Base-by-base conservation (phyloP, 2,797 vertebrate genomes). In the Danio kyathit region DNA sequence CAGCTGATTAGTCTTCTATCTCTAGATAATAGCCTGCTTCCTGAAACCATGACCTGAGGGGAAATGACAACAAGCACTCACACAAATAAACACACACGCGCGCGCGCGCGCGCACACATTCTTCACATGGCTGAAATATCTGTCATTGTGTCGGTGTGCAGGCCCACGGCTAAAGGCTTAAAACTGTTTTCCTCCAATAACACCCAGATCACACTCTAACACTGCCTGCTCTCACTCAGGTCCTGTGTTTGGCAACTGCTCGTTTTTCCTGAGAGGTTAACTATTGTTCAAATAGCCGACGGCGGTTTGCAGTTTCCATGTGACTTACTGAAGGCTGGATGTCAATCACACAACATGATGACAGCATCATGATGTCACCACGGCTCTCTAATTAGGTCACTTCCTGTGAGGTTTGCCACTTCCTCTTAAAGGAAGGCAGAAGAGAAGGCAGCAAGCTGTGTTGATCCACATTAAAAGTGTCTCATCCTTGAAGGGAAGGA, bases 111-210 rank as follows among this genome's bases (percentile, higher is more conserved):
- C 71, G 44, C 52, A 17, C 7, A 70, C 74, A 92, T 93, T 92
- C 91, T 80, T 87, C 8, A 59, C 82, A 92, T 92, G 85, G 79
- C 79, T 91, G 65, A 88, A 89, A 94, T 92, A 91, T 83, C 87
- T 88, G 75, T 84, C 69, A 81, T 85, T 83, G 82, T 87, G 66
- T 29, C 56, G 21, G 29, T 49, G 73, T 66, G 43, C 56, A 56
- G 41, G 66, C 66, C 38, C 54, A 44, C 40, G 66, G 57, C 59
- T 46, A 5, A 54, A 63, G 56, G 57, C 41, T 29, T 29, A 29
- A 3, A 72, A 72, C 14, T 13, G 40, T 21, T 72, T 13, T 56
- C n/a, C 51, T n/a, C n/a, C 12, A 6, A 56, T 44, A 44, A 72
- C 51, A 60, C 56, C 14, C 12, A 19, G 21, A 59, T n/a, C 49